Evolutionary conservation across 2,888 invertebrate species (phyloP).

Genomic region (Rhabditophanes sp.): DNA sequence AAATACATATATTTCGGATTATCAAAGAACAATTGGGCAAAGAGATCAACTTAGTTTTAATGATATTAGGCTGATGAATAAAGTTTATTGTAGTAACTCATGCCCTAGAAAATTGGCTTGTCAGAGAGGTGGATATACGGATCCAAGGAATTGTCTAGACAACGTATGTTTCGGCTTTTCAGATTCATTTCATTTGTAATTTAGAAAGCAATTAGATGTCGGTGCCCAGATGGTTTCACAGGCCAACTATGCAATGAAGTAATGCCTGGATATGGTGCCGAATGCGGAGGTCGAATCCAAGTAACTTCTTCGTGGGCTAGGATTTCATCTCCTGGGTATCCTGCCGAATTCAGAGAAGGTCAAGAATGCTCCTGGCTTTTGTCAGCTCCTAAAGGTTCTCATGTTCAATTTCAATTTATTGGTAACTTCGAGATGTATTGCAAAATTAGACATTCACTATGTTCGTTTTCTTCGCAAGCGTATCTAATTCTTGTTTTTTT

Average conservation of each 20-base stretch:
- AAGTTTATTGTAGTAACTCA: constrained; percentile 33
- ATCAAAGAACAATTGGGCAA: constrained; percentile 41
- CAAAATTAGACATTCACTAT: constrained; percentile 43
- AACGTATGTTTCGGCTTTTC: constrained; percentile 3
- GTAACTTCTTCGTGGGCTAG: constrained; percentile 22
- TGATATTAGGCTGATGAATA: constrained; percentile 44
- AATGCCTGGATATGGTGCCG: constrained; percentile 43
- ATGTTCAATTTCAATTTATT: constrained; percentile 41
- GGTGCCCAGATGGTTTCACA: constrained; percentile 45
- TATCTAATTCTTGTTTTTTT: too few relatives aligned
- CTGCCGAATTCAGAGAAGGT: constrained; percentile 40
- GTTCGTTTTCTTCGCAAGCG: too few relatives aligned
- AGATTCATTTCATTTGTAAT: constrained; percentile 12
- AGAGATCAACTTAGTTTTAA: constrained; percentile 40
- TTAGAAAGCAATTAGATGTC: constrained; percentile 40
- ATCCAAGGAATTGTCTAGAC: constrained; percentile 37
- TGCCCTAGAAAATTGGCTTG: constrained; percentile 35
- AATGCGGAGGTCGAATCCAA: constrained; percentile 37
- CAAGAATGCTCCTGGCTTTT: constrained; percentile 44
- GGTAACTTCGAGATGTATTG: constrained; percentile 44
- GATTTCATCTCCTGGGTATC: constrained; percentile 40
- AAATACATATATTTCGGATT: constrained; percentile 42
- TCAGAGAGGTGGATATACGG: constrained; percentile 43
- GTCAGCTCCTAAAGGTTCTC: constrained; percentile 35
- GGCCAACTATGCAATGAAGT: constrained; percentile 39